phyloP scores from a whole-genome alignment of 2,888 invertebrate species.

The Keiferia lycopersicella region DNA sequence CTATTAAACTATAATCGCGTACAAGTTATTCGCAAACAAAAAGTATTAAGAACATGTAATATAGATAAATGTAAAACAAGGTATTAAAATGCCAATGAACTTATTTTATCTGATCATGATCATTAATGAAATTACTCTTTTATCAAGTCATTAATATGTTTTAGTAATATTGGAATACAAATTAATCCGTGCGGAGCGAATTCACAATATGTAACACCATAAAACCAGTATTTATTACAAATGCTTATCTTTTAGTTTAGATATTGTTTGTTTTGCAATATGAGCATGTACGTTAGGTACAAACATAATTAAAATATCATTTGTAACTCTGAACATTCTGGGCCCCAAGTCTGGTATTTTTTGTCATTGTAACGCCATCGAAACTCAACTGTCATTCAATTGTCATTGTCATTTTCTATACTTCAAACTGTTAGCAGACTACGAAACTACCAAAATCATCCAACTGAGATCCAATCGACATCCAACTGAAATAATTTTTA shows the following conservation, averaged over 20 bases:
- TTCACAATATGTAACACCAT: not conserved
- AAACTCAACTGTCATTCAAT: no score
- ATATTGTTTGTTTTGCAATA: not conserved
- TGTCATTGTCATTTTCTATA: no score
- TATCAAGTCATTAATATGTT: not conserved
- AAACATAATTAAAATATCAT: no score
- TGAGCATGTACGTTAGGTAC: not conserved
- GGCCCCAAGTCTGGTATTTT: no score
- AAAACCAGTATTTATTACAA: not conserved
- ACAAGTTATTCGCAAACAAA: not conserved
- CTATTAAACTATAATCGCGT: no score
- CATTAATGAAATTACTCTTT: not conserved
- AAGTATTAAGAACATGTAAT: not conserved
- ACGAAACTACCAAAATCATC: no score
- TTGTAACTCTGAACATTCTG: no score
- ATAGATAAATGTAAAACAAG: not conserved
- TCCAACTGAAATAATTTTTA: no score
- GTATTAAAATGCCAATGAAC: not conserved
- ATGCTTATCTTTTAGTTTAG: not conserved
- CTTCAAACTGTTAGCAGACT: no score
- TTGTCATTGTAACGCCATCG: no score
- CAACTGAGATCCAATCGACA: no score
- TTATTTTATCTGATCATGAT: not conserved
- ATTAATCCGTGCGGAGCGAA: slow-evolving; percentile 1
- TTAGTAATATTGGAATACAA: not conserved